A percentile compares a stretch with the other conserved stretches of the same genome.
phyloP scores from a whole-genome alignment of 2,113 vertebrate species.

The Microcebus murinus region DNA sequence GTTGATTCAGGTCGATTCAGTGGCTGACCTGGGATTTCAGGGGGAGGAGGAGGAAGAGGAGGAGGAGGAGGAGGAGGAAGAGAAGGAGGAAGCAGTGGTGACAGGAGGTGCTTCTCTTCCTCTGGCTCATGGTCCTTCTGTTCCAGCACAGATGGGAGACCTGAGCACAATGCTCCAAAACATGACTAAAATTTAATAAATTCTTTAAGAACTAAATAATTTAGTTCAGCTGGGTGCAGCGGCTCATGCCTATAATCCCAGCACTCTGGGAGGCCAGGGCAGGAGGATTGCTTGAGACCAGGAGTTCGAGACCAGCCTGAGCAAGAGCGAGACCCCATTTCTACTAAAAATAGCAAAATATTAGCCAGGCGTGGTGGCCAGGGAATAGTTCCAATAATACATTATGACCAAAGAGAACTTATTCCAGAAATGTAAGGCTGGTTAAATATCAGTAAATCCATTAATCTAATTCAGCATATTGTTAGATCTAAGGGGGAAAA shows the following conservation, averaged over 20 bases:
- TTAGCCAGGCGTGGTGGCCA: too few relatives aligned
- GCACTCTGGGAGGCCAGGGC: too few relatives aligned
- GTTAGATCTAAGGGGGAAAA: not conserved
- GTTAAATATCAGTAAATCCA: not conserved
- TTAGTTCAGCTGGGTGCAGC: not conserved
- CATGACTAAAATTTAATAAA: not conserved
- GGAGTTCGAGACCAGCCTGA: too few relatives aligned
- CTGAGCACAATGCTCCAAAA: not conserved
- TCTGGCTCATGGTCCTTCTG: not conserved
- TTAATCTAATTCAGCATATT: not conserved
- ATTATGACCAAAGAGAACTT: not conserved
- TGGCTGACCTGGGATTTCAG: not conserved
- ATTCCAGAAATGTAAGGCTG: not conserved
- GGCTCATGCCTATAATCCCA: too few relatives aligned
- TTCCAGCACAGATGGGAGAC: not conserved
- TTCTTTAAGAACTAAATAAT: not conserved
- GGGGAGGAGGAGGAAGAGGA: not conserved
- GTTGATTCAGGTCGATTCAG: not conserved
- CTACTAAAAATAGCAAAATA: too few relatives aligned
- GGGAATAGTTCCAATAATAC: not conserved
- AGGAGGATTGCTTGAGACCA: too few relatives aligned
- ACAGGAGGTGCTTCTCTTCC: not conserved
- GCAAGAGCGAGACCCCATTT: too few relatives aligned
- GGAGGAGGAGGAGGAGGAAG: not conserved
- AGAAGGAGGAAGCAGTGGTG: not conserved